Evolutionary conservation across 1,140 invertebrate genomes (phyloP).

Genomic region (Zaprionus capensis): DNA sequence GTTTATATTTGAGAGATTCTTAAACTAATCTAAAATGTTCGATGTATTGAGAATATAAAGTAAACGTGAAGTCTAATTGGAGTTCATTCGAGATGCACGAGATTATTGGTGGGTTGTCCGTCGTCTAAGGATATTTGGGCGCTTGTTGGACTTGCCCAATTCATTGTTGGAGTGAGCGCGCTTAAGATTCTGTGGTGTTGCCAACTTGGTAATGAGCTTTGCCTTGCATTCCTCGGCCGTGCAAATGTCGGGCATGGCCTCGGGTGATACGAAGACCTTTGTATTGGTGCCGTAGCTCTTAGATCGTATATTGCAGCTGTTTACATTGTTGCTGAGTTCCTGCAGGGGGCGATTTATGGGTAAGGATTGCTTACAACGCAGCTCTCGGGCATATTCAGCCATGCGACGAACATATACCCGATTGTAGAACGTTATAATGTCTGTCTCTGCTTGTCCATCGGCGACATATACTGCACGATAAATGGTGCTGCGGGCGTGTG

Average conservation of each 20-base stretch:
- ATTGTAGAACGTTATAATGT: conserved; percentile 69
- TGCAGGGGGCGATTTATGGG: not conserved
- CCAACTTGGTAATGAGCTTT: conserved; percentile 12
- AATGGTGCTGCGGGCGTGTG: conserved; percentile 94
- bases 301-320: not conserved
- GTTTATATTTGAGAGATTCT: not conserved
- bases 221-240: conserved; percentile 9
- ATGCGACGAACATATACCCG: conserved; percentile 46
- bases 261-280: conserved; percentile 23
- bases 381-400: conserved; percentile 28
- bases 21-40: not conserved
- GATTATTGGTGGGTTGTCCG: conserved; percentile 40
- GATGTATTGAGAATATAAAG: not conserved
- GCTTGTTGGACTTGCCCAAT: conserved; percentile 16
- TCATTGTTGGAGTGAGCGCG: conserved; percentile 42
- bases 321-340: conserved; percentile 7
- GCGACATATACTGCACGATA: conserved; percentile 93
- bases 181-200: conserved; percentile 30
- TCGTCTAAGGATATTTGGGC: conserved; percentile 57
- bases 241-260: conserved; percentile 23
- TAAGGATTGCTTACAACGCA: conserved; percentile 18
- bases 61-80: not conserved
- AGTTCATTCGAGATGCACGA: not conserved
- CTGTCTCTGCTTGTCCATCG: conserved; percentile 16
- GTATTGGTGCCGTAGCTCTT: conserved; percentile 11